A percentile compares a stretch with the other conserved stretches of the same genome.
Evolutionary conservation across 2,113 vertebrate species (phyloP).

Genomic region (Thunnus maccoyii): DNA sequence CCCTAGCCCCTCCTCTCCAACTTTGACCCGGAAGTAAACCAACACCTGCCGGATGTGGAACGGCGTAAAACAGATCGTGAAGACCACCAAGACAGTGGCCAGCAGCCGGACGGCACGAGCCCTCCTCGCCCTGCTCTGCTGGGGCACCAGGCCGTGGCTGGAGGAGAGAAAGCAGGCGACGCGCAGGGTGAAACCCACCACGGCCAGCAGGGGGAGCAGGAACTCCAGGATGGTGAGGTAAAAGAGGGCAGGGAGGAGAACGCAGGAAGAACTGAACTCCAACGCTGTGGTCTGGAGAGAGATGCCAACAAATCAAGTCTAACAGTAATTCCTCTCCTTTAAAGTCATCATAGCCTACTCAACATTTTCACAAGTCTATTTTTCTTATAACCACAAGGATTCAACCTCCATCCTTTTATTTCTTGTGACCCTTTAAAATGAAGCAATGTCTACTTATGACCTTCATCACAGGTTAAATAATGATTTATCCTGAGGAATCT

Average conservation of each 20-base stretch:
- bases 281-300: slow-evolving; percentile 84
- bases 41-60: slow-evolving; percentile 92
- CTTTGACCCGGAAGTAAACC: slow-evolving; percentile 86
- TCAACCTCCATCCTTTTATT: neutral
- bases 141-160: slow-evolving; percentile 86
- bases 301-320: neutral
- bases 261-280: slow-evolving; percentile 72
- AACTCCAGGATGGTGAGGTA: slow-evolving; percentile 93
- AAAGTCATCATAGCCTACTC: neutral
- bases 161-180: slow-evolving; percentile 91
- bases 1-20: slow-evolving; percentile 71
- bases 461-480: too few species aligned
- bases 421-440: too few species aligned
- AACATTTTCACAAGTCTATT: neutral
- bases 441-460: too few species aligned
- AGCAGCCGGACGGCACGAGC: slow-evolving; percentile 91
- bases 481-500: too few species aligned
- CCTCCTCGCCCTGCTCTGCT: slow-evolving; percentile 91
- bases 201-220: slow-evolving; percentile 91
- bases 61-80: slow-evolving; percentile 95
- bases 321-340: neutral
- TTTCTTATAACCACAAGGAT: neutral
- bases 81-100: slow-evolving; percentile 92
- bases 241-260: slow-evolving; percentile 87
- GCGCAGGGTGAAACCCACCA: slow-evolving; percentile 91